A percentile compares a stretch with the other conserved stretches of the same genome.
Conservation (phyloP, 92 coral and sea anemone genomes). For the Paragorgia papillata region DNA sequence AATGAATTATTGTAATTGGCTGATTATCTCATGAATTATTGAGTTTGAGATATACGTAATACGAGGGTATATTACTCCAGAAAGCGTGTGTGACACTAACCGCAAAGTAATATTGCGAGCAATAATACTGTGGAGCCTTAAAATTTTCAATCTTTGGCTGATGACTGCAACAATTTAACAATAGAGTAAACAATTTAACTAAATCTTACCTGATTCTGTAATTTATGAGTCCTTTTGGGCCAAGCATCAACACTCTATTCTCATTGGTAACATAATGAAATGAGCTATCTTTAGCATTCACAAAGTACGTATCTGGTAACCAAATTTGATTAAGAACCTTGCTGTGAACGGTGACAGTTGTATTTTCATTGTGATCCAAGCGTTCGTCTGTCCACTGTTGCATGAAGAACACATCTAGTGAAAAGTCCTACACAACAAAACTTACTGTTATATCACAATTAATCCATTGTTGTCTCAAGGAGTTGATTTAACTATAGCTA, state of each 20-base stretch:
- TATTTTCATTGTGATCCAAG: slow-evolving; percentile 77
- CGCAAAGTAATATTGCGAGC: too few species aligned
- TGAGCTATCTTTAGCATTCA: slow-evolving; percentile 89
- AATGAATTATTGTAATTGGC: too few species aligned
- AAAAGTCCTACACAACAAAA: slow-evolving; percentile 69
- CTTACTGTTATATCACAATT: neutral
- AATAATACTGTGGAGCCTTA: too few species aligned
- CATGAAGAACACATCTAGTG: slow-evolving; percentile 82
- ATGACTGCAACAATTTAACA: too few species aligned
- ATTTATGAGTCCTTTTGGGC: slow-evolving; percentile 74
- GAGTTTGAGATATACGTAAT: too few species aligned
- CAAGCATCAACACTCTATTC: slow-evolving; percentile 86
- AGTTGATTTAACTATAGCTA: too few species aligned
- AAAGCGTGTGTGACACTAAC: too few species aligned
- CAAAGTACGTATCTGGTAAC: slow-evolving; percentile 98
- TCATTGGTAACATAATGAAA: slow-evolving; percentile 92
- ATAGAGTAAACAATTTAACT: too few species aligned
- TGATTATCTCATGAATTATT: too few species aligned
- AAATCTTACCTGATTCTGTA: slow-evolving; percentile 80
- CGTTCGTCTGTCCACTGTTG: slow-evolving; percentile 91
- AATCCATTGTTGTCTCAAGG: too few species aligned
- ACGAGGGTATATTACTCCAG: too few species aligned
- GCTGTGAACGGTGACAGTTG: slow-evolving; percentile 79
- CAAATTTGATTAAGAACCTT: slow-evolving; percentile 87
- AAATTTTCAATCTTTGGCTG: too few species aligned